A percentile compares a stretch with the other conserved stretches of the same genome.
These are phyloP conservation scores for Drosophila watanabei DNA, from an alignment of 1,140 invertebrate species.

Conservation along the genomic window DNA sequence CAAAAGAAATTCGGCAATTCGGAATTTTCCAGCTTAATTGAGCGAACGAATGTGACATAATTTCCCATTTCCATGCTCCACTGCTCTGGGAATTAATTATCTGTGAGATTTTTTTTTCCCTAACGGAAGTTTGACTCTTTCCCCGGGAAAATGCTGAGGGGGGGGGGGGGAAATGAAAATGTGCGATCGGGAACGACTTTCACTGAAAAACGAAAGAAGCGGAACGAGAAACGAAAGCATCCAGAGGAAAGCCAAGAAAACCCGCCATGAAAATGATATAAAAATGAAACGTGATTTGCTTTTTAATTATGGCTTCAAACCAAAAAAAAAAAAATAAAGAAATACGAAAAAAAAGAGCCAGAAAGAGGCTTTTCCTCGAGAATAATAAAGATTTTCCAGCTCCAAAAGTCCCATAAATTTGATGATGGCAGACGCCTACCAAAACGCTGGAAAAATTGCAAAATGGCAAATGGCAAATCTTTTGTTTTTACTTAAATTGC, in stretches of 20 bases:
- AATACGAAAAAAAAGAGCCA: constrained; percentile 1
- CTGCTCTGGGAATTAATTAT: constrained; percentile 70
- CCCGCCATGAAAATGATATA: constrained; percentile 55
- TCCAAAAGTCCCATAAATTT: constrained; percentile 37
- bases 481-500: background rate
- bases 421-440: constrained; percentile 14
- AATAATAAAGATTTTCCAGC: constrained; percentile 42
- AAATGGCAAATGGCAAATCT: background rate
- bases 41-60: constrained; percentile 66
- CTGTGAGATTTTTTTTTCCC: constrained; percentile 66
- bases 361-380: constrained; percentile 28
- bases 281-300: constrained; percentile 79
- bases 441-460: background rate
- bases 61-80: constrained; percentile 48
- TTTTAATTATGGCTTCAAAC: constrained; percentile 75
- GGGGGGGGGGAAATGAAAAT: constrained; percentile 20
- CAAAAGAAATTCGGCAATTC: constrained; percentile 3
- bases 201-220: constrained; percentile 56
- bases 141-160: background rate
- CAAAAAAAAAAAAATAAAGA: constrained; percentile 34
- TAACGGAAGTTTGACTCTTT: constrained; percentile 44
- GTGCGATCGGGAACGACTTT: constrained; percentile 62
- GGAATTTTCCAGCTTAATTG: constrained; percentile 74
- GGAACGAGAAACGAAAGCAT: constrained; percentile 60
- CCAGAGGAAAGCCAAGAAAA: constrained; percentile 8